These are phyloP conservation scores for Vidua macroura DNA, from an alignment of 2,113 vertebrate genomes.

Conservation along the genomic window DNA sequence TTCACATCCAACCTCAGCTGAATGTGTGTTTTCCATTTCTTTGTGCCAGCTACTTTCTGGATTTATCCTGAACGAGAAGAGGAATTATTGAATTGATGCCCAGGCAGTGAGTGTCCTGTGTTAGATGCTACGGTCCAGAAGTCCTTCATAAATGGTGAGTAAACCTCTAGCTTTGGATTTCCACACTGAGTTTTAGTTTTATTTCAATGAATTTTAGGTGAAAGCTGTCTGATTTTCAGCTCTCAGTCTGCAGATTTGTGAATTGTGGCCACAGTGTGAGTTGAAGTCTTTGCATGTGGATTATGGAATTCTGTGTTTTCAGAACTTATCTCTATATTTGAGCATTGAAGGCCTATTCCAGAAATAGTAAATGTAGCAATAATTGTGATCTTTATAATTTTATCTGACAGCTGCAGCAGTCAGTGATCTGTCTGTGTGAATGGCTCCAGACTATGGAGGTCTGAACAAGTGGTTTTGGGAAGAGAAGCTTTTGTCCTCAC, in stretches of 20 bases:
- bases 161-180: not conserved
- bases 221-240: not conserved
- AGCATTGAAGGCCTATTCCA: not conserved
- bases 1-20: not conserved
- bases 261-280: not conserved
- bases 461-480: not conserved
- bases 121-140: not conserved
- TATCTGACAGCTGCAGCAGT: not conserved
- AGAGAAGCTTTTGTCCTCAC: not conserved
- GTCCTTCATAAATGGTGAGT: not conserved
- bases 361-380: not conserved
- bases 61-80: not conserved
- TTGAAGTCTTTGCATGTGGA: not conserved
- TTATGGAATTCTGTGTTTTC: not conserved
- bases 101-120: not conserved
- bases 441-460: not conserved
- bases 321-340: not conserved
- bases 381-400: not conserved
- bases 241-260: not conserved
- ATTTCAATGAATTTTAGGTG: not conserved
- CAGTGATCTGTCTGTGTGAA: not conserved
- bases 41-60: slow-evolving; percentile 31
- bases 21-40: not conserved
- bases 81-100: not conserved
- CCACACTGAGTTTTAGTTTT: not conserved